These are phyloP conservation scores for Hylomyscus alleni DNA, from an alignment of 2,797 vertebrate species.

Conservation along the genomic window DNA sequence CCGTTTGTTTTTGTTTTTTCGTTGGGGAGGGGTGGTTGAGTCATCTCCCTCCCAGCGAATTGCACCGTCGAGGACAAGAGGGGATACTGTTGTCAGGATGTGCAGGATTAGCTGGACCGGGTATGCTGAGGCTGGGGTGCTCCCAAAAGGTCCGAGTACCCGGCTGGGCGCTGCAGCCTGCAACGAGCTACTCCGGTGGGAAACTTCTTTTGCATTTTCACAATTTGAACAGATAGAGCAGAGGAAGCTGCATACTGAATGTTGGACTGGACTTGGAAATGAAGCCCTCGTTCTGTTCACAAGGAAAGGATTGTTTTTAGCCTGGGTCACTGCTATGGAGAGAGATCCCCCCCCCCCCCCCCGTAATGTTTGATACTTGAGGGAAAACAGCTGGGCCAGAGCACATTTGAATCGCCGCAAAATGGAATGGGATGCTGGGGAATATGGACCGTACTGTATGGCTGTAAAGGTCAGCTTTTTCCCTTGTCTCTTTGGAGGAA, in stretches of 20 bases:
- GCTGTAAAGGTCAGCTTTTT: slow-evolving; percentile 91
- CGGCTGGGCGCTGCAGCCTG: slow-evolving; percentile 63
- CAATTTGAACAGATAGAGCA: slow-evolving; percentile 88
- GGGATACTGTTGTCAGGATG: slow-evolving; percentile 69
- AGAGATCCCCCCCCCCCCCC: slow-evolving; percentile 85
- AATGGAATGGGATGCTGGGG: slow-evolving; percentile 89
- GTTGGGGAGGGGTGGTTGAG: background rate
- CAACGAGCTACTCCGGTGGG: background rate
- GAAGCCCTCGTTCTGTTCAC: slow-evolving; percentile 88
- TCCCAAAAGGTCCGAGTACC: background rate
- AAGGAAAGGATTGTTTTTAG: slow-evolving; percentile 92
- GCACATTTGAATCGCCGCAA: slow-evolving; percentile 88
- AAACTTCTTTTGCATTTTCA: slow-evolving; percentile 76
- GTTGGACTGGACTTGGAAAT: slow-evolving; percentile 86
- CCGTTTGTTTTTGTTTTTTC: slow-evolving; percentile 32
- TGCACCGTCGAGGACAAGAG: slow-evolving; percentile 78
- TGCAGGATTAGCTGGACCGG: slow-evolving; percentile 63
- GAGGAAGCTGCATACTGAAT: slow-evolving; percentile 89
- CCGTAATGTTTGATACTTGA: slow-evolving; percentile 92
- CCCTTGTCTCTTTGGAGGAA: slow-evolving; percentile 89
- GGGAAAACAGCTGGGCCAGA: slow-evolving; percentile 92
- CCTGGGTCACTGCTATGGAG: slow-evolving; percentile 89
- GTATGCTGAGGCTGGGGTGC: slow-evolving; percentile 38
- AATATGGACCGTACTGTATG: slow-evolving; percentile 89
- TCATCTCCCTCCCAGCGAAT: background rate